Evolutionary conservation across 2,888 invertebrate species (phyloP), one percentile per base, ranked within the genome.

Genomic region (Julus scandinavius): DNA sequence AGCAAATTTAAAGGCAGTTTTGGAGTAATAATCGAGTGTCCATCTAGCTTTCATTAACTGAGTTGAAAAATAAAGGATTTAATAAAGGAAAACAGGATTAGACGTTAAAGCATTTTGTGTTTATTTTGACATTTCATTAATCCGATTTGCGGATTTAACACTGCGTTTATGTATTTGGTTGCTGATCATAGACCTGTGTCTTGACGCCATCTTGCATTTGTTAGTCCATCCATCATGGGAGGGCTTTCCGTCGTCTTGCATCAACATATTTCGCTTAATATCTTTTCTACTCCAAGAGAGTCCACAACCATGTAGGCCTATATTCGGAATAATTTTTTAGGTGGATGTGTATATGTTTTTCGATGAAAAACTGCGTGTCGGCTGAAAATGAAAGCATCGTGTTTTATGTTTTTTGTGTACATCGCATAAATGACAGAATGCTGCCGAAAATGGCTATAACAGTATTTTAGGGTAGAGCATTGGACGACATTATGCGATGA

Each of bases 381-480:
- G 11, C 72, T 72, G 72, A 29, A 72, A 72, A 72, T 72, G 72
- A 29, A 72, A 72, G 72, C 72, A 29, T 72, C 72, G 72, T 72
- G 72, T 72, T 72, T 72, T 72, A 72, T 72, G 72, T 20, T 72
- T 72, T 72, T 72, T 72, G 72, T 72, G 29, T 72, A 72, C 72
- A 72, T 72, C 72, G 72, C 72, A 72, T 72, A 72, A 72, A 72
- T 72, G 72, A 72, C 72, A 72, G 72, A 72, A 72, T n/a, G 72
- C 72, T 72, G 29, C 72, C 72, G n/a, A 72, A 72, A 72, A 72
- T 29, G 72, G 29, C 72, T 72, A 72, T 72, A 72, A 72, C 72
- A 72, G 29, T 72, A 72, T 72, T 72, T 72, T 29, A 72, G 72
- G 72, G 29, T n/a, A 29, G 29, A 72, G 72, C 72, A 72, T 72